Evolutionary conservation across 92 coral and sea anemone species (phyloP).

Genomic region (Zoanthus sansibaricus): DNA sequence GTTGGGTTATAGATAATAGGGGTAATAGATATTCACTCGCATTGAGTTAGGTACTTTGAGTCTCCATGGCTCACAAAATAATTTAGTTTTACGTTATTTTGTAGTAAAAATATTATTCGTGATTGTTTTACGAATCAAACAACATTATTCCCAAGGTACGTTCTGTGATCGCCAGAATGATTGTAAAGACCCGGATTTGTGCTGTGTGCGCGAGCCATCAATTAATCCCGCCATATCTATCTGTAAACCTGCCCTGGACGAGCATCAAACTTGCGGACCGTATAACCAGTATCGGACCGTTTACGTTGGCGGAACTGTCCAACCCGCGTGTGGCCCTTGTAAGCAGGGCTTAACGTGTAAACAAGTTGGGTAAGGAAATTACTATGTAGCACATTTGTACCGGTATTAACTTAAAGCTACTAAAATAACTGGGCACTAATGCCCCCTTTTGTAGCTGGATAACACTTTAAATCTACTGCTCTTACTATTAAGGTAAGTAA

Average conservation of each 20-base stretch:
- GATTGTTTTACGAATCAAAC: not conserved
- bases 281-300: constrained; percentile 96
- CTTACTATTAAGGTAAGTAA: too few relatives aligned
- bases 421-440: not conserved
- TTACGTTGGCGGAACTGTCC: constrained; percentile 96
- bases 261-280: constrained; percentile 98
- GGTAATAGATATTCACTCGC: too few relatives aligned
- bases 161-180: constrained; percentile 99
- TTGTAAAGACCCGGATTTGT: constrained; percentile 94
- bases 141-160: constrained; percentile 67
- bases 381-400: not conserved
- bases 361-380: constrained; percentile 93
- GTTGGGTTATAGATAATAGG: too few relatives aligned
- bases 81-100: too few relatives aligned
- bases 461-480: too few relatives aligned
- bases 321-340: constrained; percentile 99
- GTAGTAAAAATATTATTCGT: not conserved
- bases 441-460: too few relatives aligned
- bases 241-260: constrained; percentile 95
- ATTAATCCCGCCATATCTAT: constrained; percentile 99
- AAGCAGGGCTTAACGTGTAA: constrained; percentile 96
- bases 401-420: not conserved
- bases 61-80: too few relatives aligned
- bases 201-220: constrained; percentile 98
- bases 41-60: too few relatives aligned